phyloP scores from a whole-genome alignment of 2,797 vertebrate genomes.

The Rhynchotus rufescens region DNA sequence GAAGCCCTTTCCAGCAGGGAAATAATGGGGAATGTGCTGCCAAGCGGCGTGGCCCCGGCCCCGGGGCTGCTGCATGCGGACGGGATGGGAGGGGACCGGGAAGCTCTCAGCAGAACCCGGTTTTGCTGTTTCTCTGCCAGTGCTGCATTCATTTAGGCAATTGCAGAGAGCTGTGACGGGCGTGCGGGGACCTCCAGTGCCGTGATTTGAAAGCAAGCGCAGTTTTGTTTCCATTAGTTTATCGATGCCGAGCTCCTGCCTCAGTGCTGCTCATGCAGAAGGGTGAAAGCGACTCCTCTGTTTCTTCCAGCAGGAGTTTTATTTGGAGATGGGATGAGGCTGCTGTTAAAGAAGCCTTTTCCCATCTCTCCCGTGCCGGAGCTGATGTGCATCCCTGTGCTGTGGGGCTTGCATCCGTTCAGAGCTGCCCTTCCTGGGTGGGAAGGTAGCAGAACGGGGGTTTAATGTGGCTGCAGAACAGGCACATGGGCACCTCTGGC shows the following conservation, averaged over 20 bases:
- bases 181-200: neutral
- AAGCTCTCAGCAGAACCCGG: neutral
- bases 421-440: neutral
- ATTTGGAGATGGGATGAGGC: neutral
- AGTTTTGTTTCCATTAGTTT: neutral
- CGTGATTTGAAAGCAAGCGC: neutral
- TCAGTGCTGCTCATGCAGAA: neutral
- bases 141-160: neutral
- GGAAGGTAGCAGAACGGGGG: neutral
- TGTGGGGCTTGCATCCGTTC: rapidly evolving
- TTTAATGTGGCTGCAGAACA: neutral
- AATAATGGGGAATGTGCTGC: neutral
- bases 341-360: neutral
- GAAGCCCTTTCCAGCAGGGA: neutral
- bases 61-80: neutral
- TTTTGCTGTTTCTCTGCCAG: neutral
- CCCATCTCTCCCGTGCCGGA: rapidly evolving
- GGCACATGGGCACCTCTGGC: neutral
- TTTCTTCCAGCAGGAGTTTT: neutral
- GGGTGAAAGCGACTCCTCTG: slow-evolving; percentile 9
- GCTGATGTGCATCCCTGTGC: neutral
- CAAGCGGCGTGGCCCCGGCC: neutral
- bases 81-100: neutral
- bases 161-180: neutral
- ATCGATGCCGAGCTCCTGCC: slow-evolving; percentile 14